These are phyloP conservation scores for Metallyticus violacea DNA, from an alignment of 2,888 invertebrate species.

Conservation along the genomic window DNA sequence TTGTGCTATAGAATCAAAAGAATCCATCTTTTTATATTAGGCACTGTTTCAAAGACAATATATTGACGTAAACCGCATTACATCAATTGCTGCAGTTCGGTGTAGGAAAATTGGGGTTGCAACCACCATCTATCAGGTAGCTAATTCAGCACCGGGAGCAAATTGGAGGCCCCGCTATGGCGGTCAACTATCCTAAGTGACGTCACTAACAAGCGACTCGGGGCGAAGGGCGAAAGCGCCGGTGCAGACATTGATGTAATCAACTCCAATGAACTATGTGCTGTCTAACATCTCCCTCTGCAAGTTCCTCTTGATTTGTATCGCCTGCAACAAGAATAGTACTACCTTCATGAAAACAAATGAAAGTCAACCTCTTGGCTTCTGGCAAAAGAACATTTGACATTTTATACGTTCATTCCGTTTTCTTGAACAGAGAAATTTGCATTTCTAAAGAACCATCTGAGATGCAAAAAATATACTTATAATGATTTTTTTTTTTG, in stretches of 20 bases:
- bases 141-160: neutral
- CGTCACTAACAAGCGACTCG: neutral
- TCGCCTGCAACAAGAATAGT: neutral
- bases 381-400: too few relatives aligned
- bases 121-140: neutral
- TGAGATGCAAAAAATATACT: too few relatives aligned
- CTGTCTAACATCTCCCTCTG: neutral
- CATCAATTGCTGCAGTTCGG: neutral
- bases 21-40: too few relatives aligned
- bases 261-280: neutral
- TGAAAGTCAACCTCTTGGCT: too few relatives aligned
- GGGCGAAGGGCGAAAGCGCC: too few relatives aligned
- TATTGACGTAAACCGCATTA: neutral
- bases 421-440: too few relatives aligned
- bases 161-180: neutral
- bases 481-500: too few relatives aligned
- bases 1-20: too few relatives aligned
- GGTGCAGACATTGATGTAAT: neutral
- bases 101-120: neutral
- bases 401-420: too few relatives aligned
- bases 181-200: neutral
- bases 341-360: neutral
- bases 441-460: too few relatives aligned
- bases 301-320: too few relatives aligned
- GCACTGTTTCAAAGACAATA: too few relatives aligned